These are phyloP conservation scores for Anas flavirostris DNA, from an alignment of 2,797 vertebrate genomes.

Conservation along the genomic window DNA sequence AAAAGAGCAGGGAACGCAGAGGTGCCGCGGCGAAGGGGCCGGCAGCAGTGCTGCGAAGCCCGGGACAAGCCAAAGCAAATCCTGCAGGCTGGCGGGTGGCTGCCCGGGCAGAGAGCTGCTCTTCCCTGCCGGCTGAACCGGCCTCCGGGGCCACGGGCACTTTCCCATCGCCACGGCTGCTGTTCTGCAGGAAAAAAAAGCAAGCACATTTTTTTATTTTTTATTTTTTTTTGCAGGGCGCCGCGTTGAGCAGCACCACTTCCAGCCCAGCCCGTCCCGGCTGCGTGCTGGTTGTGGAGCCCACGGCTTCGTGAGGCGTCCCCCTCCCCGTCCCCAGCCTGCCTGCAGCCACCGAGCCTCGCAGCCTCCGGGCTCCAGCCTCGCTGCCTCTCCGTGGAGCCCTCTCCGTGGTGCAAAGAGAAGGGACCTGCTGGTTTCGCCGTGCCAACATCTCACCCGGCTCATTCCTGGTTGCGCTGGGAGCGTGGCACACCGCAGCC, in stretches of 20 bases:
- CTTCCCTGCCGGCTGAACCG: background rate
- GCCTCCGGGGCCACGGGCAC: background rate
- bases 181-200: background rate
- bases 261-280: background rate
- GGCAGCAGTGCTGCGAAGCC: background rate
- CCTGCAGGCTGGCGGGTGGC: background rate
- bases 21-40: background rate
- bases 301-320: too few species aligned
- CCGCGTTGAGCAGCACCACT: accelerated
- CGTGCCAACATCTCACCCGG: accelerated
- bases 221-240: accelerated
- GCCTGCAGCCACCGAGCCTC: background rate
- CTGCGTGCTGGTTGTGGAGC: background rate
- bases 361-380: too few species aligned
- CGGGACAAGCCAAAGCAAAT: background rate
- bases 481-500: background rate
- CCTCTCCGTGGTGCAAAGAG: background rate
- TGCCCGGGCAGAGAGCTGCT: background rate
- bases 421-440: background rate
- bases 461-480: background rate
- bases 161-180: background rate
- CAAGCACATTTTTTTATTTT: accelerated
- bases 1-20: accelerated
- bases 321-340: background rate
- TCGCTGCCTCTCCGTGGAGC: accelerated